Conservation (phyloP, 2,113 vertebrate genomes). For the Merops nubicus region DNA sequence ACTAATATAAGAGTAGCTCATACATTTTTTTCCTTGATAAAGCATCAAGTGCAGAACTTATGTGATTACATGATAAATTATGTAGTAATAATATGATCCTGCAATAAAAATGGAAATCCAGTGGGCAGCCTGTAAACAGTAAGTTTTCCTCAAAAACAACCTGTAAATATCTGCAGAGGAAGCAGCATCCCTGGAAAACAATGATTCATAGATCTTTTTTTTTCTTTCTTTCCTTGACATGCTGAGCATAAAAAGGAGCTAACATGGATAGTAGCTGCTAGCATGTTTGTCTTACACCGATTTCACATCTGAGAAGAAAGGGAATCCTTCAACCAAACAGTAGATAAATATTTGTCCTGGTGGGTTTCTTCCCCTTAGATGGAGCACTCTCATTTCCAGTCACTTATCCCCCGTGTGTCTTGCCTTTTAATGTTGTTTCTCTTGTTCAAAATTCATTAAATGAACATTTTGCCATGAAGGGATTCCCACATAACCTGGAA, state of each 20-base stretch:
- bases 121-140: slow-evolving; percentile 43
- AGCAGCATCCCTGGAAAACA: slow-evolving; percentile 62
- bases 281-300: background rate
- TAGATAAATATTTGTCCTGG: background rate
- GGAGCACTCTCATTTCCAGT: background rate
- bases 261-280: background rate
- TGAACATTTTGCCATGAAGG: background rate
- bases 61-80: background rate
- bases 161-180: slow-evolving; percentile 57
- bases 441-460: background rate
- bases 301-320: slow-evolving; percentile 39
- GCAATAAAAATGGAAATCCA: slow-evolving; percentile 39
- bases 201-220: slow-evolving; percentile 43
- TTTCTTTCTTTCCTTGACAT: background rate
- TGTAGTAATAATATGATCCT: background rate
- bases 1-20: background rate
- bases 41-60: background rate
- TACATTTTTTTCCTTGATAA: background rate
- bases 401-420: background rate
- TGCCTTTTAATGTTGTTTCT: background rate
- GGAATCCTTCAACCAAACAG: slow-evolving; percentile 4
- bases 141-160: slow-evolving; percentile 44
- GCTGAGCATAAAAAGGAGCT: background rate
- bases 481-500: background rate
- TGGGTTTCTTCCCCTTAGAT: background rate